Evolutionary conservation across 2,888 invertebrate genomes (phyloP).

Genomic region (Thereva nobilitata): DNA sequence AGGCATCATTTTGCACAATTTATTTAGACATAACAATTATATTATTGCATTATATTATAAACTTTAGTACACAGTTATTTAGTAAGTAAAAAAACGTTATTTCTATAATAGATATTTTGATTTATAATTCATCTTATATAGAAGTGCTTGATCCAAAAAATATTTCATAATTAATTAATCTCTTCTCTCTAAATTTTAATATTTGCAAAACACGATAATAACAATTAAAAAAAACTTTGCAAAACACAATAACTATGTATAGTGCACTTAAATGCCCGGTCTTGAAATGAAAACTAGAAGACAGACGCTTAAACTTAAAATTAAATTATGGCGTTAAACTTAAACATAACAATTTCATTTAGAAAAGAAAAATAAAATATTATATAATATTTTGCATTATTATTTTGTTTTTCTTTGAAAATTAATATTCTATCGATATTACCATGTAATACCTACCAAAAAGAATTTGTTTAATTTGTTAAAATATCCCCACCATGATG

Average conservation of each 20-base stretch:
- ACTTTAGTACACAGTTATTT: too few species aligned
- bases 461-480: slow-evolving; percentile 1
- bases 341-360: slow-evolving; percentile 6
- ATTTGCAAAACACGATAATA: not conserved
- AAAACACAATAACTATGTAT: slow-evolving; percentile 10
- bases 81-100: too few species aligned
- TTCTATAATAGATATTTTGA: too few species aligned
- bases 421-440: slow-evolving; percentile 11
- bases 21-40: too few species aligned
- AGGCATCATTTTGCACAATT: too few species aligned
- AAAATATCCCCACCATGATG: not conserved
- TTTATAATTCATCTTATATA: too few species aligned
- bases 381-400: slow-evolving; percentile 10
- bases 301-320: slow-evolving; percentile 19
- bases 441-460: slow-evolving; percentile 28
- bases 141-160: not conserved
- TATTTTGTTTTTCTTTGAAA: slow-evolving; percentile 23
- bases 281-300: slow-evolving; percentile 15
- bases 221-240: slow-evolving; percentile 9
- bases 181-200: too few species aligned
- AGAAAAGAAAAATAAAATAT: too few species aligned
- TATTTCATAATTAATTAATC: slow-evolving; percentile 1
- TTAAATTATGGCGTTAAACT: slow-evolving; percentile 31
- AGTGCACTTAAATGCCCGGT: slow-evolving; percentile 14
- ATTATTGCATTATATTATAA: too few species aligned